Conservation (phyloP, 2,888 invertebrate genomes). For the Cheilosia vulpina region DNA sequence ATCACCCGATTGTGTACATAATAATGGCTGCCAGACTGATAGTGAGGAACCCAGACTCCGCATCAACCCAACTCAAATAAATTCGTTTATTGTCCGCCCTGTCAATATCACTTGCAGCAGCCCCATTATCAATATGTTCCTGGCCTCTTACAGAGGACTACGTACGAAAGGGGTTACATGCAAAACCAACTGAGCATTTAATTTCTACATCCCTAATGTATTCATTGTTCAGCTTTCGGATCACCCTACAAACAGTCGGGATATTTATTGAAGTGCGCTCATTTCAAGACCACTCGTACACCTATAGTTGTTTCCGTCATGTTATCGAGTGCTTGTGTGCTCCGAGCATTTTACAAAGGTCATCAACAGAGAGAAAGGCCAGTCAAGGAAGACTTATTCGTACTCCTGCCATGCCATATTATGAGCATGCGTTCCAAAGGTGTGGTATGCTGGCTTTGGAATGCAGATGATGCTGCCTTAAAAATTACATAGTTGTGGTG, state of each 20-base stretch:
- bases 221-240: conserved; percentile 41
- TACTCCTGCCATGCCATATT: neutral
- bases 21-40: conserved; percentile 49
- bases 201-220: conserved; percentile 58
- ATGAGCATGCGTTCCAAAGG: conserved; percentile 3
- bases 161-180: conserved; percentile 43
- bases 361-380: conserved; percentile 5
- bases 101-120: conserved; percentile 65
- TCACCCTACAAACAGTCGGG: neutral
- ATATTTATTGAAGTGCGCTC: conserved; percentile 33
- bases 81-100: conserved; percentile 60
- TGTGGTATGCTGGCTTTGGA: neutral
- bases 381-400: neutral
- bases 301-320: conserved; percentile 10
- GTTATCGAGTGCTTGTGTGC: conserved; percentile 4
- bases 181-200: conserved; percentile 63
- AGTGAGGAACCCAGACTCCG: conserved; percentile 7
- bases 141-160: conserved; percentile 20
- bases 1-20: conserved; percentile 44
- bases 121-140: conserved; percentile 56
- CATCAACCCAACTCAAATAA: conserved; percentile 62
- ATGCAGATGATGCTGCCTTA: conserved; percentile 32
- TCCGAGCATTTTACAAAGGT: conserved; percentile 19
- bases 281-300: neutral
- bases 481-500: conserved; percentile 37